Percentiles rank a stretch among this genome's conserved stretches.
Conservation (phyloP, 1,140 invertebrate genomes). For the Stegodyphus dumicola region DNA sequence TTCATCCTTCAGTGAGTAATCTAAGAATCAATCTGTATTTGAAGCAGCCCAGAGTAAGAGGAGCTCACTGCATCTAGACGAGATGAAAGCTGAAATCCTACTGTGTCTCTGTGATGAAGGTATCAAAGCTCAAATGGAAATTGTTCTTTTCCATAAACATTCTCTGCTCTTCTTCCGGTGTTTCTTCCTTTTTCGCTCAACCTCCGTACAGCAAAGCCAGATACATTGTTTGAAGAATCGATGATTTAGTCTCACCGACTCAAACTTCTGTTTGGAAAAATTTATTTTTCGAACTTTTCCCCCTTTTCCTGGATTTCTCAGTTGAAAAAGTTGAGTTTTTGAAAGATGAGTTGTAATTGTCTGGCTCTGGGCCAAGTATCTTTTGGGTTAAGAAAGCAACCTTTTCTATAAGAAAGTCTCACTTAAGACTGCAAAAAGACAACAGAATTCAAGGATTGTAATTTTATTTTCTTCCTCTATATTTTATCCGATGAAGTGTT, state of each 20-base stretch:
- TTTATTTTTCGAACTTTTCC: conserved; percentile 22
- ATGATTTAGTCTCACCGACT: conserved; percentile 48
- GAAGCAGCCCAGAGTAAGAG: neutral
- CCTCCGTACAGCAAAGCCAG: conserved; percentile 38
- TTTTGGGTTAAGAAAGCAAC: conserved; percentile 23
- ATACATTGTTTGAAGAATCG: conserved; percentile 58
- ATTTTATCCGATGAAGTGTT: conserved; percentile 14
- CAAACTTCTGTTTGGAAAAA: conserved; percentile 19
- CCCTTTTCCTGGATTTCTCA: conserved; percentile 25
- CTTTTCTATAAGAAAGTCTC: conserved; percentile 38
- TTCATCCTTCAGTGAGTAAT: neutral
- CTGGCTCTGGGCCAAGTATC: conserved; percentile 41
- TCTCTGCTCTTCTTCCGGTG: conserved; percentile 18
- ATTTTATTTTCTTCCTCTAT: conserved; percentile 2
- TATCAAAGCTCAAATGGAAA: conserved; percentile 29
- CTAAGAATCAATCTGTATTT: neutral
- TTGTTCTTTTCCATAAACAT: conserved; percentile 36
- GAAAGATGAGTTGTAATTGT: conserved; percentile 57
- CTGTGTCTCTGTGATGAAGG: conserved; percentile 5
- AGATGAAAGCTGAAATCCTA: conserved; percentile 2
- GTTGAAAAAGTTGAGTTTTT: conserved; percentile 41
- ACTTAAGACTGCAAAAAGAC: conserved; percentile 49
- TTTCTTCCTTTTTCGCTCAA: conserved; percentile 14
- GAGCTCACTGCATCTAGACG: neutral
- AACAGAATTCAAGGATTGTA: conserved; percentile 16